These are phyloP conservation scores for Caenorhabditis becei DNA, from an alignment of 2,888 invertebrate genomes.

Conservation along the genomic window DNA sequence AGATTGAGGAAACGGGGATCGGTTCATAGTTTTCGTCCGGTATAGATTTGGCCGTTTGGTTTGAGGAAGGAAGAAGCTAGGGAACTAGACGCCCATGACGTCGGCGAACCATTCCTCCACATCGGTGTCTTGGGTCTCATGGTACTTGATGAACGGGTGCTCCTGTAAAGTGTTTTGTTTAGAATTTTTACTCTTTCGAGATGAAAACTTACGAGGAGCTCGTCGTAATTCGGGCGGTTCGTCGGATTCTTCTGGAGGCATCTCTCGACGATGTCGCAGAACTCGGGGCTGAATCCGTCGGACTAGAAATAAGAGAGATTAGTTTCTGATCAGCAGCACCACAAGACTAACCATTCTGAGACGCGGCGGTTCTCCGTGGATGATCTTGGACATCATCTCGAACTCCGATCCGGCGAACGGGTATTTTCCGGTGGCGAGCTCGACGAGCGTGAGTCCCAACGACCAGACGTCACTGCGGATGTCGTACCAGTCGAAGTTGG, in stretches of 20 bases:
- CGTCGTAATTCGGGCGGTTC: conserved; percentile 76
- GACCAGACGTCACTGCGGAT: conserved; percentile 99
- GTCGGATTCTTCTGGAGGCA: conserved; percentile 77
- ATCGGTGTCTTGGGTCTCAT: conserved; percentile 48
- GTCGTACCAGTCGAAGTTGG: conserved; percentile 87
- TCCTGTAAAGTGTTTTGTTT: conserved; percentile 17
- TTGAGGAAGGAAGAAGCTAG: background rate
- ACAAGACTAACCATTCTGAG: conserved; percentile 24
- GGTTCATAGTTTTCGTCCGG: background rate
- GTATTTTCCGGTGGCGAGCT: conserved; percentile 95
- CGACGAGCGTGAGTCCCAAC: conserved; percentile 89
- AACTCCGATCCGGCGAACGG: conserved; percentile 89
- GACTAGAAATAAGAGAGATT: conserved; percentile 4
- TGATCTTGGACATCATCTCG: conserved; percentile 91
- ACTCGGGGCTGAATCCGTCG: conserved; percentile 52
- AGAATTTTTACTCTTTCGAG: no score
- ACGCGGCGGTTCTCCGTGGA: conserved; percentile 85
- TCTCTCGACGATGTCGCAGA: conserved; percentile 75
- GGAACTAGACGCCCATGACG: conserved; percentile 43
- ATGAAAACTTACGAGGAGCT: conserved; percentile 70
- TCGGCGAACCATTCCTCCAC: conserved; percentile 65
- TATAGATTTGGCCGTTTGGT: background rate
- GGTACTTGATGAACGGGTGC: conserved; percentile 40
- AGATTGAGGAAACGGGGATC: background rate
- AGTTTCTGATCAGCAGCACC: background rate